Conservation (phyloP, 2,888 invertebrate genomes). For the Xestia ashworthii region DNA sequence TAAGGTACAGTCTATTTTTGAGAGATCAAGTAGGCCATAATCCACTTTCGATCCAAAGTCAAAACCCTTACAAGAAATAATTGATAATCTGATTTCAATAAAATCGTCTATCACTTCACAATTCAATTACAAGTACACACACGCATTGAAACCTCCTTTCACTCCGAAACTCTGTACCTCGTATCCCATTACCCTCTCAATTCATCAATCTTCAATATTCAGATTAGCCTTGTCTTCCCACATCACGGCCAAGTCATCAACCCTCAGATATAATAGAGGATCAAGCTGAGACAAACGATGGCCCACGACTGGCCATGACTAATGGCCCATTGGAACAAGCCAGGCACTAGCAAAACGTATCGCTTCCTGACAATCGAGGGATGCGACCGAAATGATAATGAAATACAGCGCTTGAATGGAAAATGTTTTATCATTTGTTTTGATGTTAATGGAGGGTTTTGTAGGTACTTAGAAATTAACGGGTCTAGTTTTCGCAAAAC, state of each 20-base stretch:
- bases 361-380: conserved; percentile 44
- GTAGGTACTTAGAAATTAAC: not conserved
- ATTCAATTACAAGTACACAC: conserved; percentile 48
- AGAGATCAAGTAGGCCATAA: not conserved
- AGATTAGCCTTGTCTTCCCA: conserved; percentile 60
- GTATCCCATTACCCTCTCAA: conserved; percentile 34
- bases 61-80: not conserved
- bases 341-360: conserved; percentile 57
- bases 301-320: conserved; percentile 57
- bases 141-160: conserved; percentile 39
- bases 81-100: conserved; percentile 8
- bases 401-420: conserved; percentile 44
- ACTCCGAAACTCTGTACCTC: conserved; percentile 18
- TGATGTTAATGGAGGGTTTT: conserved; percentile 14
- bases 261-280: conserved; percentile 62
- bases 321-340: conserved; percentile 44
- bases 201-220: conserved; percentile 59
- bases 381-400: conserved; percentile 46
- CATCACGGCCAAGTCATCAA: conserved; percentile 65
- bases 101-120: conserved; percentile 22
- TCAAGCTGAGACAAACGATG: conserved; percentile 65
- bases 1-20: not conserved
- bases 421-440: conserved; percentile 38
- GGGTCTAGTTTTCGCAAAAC: not conserved
- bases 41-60: not conserved